Evolutionary conservation across 2,113 vertebrate species (phyloP), one percentile per base, ranked within the genome.

Genomic region (Nanorana parkeri): DNA sequence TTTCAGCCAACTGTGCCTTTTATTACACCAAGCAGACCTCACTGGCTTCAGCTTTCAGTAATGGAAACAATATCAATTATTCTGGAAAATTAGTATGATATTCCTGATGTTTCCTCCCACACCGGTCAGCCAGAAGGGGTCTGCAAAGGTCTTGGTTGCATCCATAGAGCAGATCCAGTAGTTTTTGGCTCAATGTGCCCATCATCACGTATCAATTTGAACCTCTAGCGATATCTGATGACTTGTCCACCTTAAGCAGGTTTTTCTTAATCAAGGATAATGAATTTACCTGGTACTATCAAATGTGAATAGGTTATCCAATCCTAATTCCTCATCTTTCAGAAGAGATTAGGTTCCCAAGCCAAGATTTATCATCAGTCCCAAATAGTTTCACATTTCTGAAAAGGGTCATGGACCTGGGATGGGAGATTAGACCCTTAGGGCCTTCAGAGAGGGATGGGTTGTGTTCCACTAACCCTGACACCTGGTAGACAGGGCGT

Each of bases 261-360:
- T 10, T n/a, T 41, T n/a, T 56, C 29, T 56, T 19, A 28, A 7
- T 17, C 24, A 32, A n/a, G 26, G 52, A 15, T 74, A 58, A 74
- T 61, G 55, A 75, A 29, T 36, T 24, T 61, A 75, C 29, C 72
- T 75, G 55, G 58, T n/a, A 17, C 32, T 29, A 24, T 58, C 36
- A 15, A 61, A 61, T 41, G 72, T 56, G 69, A 61, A 24, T 47
- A 69, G 78, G 78, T 80, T 61, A 80, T 51, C 78, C 66, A 61
- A 63, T 69, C 65, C 68, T 73, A 81, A 81, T 73, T 51, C 72
- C 56, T 73, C 47, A 81, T 81, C 68, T 81, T 73, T 81, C 79
- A 81, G 26, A 73, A 73, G 24, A 71, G 78, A 68, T 80, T 80
- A 81, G 60, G 41, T 81, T 72, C 58, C 69, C 61, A 55, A 20